Evolutionary conservation across 2,113 vertebrate genomes (phyloP), one percentile per base, ranked within the genome.

Genomic region (Ictalurus punctatus): DNA sequence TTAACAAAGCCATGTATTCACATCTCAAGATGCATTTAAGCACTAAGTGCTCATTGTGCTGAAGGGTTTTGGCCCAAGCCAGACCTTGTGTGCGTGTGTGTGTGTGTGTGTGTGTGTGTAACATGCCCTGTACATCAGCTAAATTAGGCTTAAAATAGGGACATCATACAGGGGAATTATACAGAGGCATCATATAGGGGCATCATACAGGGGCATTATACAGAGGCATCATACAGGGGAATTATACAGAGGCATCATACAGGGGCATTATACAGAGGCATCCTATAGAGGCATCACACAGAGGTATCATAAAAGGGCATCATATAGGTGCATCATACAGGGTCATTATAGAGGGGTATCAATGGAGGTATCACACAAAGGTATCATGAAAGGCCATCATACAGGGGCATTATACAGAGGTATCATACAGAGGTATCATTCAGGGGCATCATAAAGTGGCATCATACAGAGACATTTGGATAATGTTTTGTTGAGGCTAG

Each of bases 1-100:
- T 73, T 63, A 44, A 90, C 89, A 90, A 90, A 89, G 87, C 93
- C 93, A 69, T 86, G 93, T 94, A 95, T 96, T 96, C 94, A 95
- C 91, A 91, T 94, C 92, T 93, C 94, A 91, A 95, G 94, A 95
- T 94, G 93, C 93, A 94, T 95, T 95, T 94, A 94, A 92, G 84
- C 87, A 91, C 92, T 94, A 94, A 96, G 95, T 95, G 95, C 94
- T 90, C 91, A 92, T 94, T 95, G 93, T 93, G 93, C 95, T 94
- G 76, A 71, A 93, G 94, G 94, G 93, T 93, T 90, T 94, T 83
- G 69, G 87, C 61, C 88, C 63, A 73, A 79, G 56, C 69, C 61
- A n/a, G 67, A 48, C 34, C n/a, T 48, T 86, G 27, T 37, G 27
- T 17, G 69, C n/a, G 12, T 44, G 12, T 6, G 27, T 25, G 69